Evolutionary conservation across 2,888 invertebrate genomes (phyloP).

Genomic region (Kuschelorhynchus macadamiae): DNA sequence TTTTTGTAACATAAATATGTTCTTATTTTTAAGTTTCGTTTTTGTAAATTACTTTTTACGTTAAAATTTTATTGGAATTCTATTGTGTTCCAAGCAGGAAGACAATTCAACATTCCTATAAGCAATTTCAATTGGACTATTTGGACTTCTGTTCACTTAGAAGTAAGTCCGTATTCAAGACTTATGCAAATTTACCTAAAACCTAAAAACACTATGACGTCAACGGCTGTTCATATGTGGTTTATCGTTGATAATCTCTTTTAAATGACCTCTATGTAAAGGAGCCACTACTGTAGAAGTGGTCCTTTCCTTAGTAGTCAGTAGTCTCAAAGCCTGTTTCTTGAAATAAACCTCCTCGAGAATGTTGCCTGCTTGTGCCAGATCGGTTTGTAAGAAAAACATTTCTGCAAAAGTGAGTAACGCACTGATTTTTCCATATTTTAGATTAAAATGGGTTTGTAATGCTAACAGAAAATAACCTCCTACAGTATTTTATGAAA

Average conservation of each 20-base stretch:
- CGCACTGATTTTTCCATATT: conserved; percentile 45
- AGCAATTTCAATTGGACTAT: too few species aligned
- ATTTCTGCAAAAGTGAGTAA: conserved; percentile 69
- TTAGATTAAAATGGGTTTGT: conserved; percentile 29
- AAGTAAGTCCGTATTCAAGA: too few species aligned
- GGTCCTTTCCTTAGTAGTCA: conserved; percentile 11
- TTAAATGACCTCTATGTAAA: conserved; percentile 45
- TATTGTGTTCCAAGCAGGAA: too few species aligned
- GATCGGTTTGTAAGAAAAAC: conserved; percentile 65
- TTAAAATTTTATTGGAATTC: too few species aligned
- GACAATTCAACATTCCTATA: too few species aligned
- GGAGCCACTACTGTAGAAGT: neutral
- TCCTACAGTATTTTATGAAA: neutral
- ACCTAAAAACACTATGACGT: conserved; percentile 12
- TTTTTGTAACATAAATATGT: too few species aligned
- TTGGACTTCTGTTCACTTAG: too few species aligned
- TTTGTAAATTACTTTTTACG: too few species aligned
- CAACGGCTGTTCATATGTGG: conserved; percentile 9
- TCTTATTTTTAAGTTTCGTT: too few species aligned
- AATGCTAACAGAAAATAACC: conserved; percentile 9
- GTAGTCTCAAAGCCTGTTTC: conserved; percentile 10
- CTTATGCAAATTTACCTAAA: too few species aligned
- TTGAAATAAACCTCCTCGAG: too few species aligned
- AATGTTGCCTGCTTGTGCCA: conserved; percentile 69
- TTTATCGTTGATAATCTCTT: conserved; percentile 25